Conservation (phyloP, 37 sponge, comb jelly and placozoan genomes). For the Bolinopsis microptera region DNA sequence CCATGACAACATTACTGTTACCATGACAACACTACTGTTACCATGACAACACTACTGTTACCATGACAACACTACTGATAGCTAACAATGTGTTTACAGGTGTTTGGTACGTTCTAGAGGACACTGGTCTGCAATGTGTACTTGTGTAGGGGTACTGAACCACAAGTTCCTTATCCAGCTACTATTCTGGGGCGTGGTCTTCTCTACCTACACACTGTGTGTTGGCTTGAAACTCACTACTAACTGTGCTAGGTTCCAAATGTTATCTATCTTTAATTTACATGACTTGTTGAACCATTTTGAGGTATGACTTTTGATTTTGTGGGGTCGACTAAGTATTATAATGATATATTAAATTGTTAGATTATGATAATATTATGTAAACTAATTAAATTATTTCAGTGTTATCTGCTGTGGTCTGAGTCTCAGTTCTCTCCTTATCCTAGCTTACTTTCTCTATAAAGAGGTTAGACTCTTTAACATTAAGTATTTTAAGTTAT, state of each 20-base stretch:
- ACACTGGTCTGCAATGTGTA: neutral
- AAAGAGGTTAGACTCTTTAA: neutral
- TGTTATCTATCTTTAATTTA: no score
- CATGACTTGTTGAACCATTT: no score
- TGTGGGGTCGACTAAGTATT: no score
- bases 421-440: neutral
- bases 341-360: no score
- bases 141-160: conserved; percentile 26
- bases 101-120: conserved; percentile 7
- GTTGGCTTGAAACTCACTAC: neutral
- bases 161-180: conserved; percentile 44
- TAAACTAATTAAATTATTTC: neutral
- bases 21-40: no score
- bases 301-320: no score
- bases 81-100: neutral
- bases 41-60: no score
- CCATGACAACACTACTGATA: no score
- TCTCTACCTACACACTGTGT: neutral
- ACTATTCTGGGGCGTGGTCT: neutral
- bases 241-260: neutral
- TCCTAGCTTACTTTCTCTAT: neutral
- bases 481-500: no score
- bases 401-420: neutral
- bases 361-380: no score
- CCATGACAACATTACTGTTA: no score